Evolutionary conservation across 2,888 invertebrate species (phyloP), one percentile per base, ranked within the genome.

Genomic region (Eilema sororculum): DNA sequence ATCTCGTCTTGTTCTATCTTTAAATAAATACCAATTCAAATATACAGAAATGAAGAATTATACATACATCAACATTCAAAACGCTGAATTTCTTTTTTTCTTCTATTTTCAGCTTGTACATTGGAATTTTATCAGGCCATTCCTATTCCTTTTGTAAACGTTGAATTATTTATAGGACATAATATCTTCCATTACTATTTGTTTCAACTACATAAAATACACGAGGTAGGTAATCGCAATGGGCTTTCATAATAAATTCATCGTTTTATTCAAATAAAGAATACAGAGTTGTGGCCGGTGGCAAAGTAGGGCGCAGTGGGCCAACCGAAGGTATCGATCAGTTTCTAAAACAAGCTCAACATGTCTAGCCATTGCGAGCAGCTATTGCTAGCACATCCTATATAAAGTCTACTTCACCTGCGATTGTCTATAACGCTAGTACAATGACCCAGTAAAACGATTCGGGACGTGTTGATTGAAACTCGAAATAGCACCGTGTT

Each of bases 231-330:
- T 76, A 80, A 79, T 78, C 69, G 77, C 72, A 69, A 74, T 70
- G 59, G 64, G 70, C 65, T 76, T 73, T 81, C 76, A 84, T 81
- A 84, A 83, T 77, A 83, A 81, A 87, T 86, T 87, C 84, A 88
- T 84, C 73, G 77, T 75, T 75, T 76, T 87, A 87, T 87, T 87
- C 82, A 86, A 90, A 89, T 88, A 87, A 89, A 89, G 85, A 89
- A 90, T 90, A 91, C 90, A 88, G 84, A 89, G 87, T 89, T 87
- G 89, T 90, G 89, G 88, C 87, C 86, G 88, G 84, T 81, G 86
- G 84, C 82, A 83, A 94, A 94, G 90, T 93, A 92, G 93, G 93
- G 89, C 93, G 90, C 88, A 86, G 89, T 91, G 86, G 88, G 89
- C 83, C 85, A 89, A 81, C 84, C 84, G 84, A 80, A 81, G 83